Conservation (phyloP, 2,113 vertebrate genomes). For the Eublepharis macularius region DNA sequence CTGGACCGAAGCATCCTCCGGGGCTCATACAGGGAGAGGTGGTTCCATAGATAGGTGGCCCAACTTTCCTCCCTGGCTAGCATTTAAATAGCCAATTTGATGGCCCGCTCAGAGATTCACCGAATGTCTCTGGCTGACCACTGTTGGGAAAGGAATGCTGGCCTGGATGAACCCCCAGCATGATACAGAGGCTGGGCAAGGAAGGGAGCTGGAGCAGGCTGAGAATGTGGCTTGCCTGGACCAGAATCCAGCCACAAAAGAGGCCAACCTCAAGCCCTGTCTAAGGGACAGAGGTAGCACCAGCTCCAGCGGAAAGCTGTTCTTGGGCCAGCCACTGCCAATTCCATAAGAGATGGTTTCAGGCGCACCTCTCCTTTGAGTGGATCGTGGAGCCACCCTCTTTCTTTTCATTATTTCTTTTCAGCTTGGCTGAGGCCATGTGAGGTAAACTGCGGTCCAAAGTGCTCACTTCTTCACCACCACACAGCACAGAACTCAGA, state of each 20-base stretch:
- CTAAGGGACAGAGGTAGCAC: not conserved
- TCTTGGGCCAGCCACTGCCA: not conserved
- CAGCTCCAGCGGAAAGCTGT: not conserved
- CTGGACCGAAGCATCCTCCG: no score
- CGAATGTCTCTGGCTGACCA: not conserved
- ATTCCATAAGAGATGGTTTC: not conserved
- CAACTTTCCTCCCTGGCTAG: no score
- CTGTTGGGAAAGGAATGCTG: not conserved
- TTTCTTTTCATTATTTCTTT: not conserved
- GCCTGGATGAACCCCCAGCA: not conserved
- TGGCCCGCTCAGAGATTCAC: not conserved
- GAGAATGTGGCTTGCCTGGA: not conserved
- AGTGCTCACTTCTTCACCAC: not conserved
- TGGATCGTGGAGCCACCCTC: not conserved
- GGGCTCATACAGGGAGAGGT: no score
- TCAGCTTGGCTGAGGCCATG: not conserved
- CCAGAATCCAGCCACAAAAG: not conserved
- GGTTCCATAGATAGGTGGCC: no score
- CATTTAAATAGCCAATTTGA: no score
- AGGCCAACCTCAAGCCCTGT: not conserved
- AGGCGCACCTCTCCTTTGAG: not conserved
- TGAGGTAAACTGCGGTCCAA: not conserved
- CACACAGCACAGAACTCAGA: not conserved
- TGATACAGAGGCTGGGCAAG: not conserved
- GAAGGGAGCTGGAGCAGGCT: not conserved